phyloP scores from a whole-genome alignment of 2,797 vertebrate species.

The Hybognathus amarus region DNA sequence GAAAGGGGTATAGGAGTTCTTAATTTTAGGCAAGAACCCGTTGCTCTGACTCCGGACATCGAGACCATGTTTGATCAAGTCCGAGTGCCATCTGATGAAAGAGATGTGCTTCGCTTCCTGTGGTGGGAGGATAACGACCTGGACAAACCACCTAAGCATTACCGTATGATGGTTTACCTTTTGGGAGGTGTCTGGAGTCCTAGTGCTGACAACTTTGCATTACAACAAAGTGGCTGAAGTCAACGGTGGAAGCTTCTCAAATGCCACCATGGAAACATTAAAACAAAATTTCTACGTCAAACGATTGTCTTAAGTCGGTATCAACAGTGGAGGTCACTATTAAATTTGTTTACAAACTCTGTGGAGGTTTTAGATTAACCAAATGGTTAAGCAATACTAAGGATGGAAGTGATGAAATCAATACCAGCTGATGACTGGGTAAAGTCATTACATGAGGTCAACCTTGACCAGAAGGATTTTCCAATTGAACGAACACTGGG shows the following conservation, averaged over 20 bases:
- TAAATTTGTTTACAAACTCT: background rate
- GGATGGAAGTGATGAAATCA: constrained; percentile 17
- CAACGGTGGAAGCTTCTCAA: background rate
- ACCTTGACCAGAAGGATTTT: too few relatives aligned
- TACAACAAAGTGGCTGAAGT: background rate
- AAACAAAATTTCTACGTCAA: constrained; percentile 1
- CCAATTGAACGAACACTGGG: too few relatives aligned
- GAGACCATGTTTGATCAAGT: too few relatives aligned
- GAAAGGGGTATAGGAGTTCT: too few relatives aligned
- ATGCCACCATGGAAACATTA: background rate
- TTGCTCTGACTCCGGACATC: too few relatives aligned
- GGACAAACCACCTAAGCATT: background rate
- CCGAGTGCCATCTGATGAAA: too few relatives aligned
- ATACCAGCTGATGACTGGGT: background rate
- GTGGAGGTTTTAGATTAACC: constrained; percentile 18
- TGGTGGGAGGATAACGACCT: too few relatives aligned
- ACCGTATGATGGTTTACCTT: constrained; percentile 8
- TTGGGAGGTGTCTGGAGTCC: constrained; percentile 22
- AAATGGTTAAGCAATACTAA: constrained; percentile 24
- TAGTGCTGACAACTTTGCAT: constrained; percentile 19
- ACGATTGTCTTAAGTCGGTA: constrained; percentile 25
- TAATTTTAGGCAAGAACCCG: too few relatives aligned
- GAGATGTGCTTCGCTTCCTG: too few relatives aligned
- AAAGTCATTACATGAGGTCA: too few relatives aligned
- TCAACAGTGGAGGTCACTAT: background rate